Base-by-base conservation (phyloP, 2,888 invertebrate species). In the Acanthopleura granulata region DNA sequence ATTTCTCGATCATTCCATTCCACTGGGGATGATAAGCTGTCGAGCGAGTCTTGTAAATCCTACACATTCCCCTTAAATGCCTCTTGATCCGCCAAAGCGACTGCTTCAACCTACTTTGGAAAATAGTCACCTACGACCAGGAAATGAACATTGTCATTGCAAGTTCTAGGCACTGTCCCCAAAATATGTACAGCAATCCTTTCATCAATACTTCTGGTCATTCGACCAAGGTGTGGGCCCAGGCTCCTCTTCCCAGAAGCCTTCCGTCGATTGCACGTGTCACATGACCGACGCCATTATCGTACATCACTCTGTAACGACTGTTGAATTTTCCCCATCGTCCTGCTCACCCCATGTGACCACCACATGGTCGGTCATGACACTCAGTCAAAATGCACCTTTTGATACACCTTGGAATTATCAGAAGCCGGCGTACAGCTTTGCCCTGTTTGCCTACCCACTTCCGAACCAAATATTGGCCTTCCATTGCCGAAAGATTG, bases 11-110 rank as follows among this genome's bases (percentile, higher is more conserved):
- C n/a, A n/a, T 74, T 0, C 79, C 78, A 49, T 80, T 76, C 14
- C 74, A 75, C 57, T 80, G 74, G 16, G 78, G n/a, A n/a, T n/a
- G n/a, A n/a, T 77, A 80, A 22, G 80, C 74, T 4, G 80, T 81
- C 11, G 79, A 80, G 57, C 76, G 49, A 6, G 77, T 77, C 66
- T 79, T 77, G 15, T 76, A 62, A 11, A 76, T 77, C 49, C 69
- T 30, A 49, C 74, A 76, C 25, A 79, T 72, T 29, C 74, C 75
- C 61, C 49, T 49, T 22, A 80, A 75, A 1, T 0, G 79, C 78
- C 57, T 78, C 78, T 61, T 74, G 77, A 61, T 80, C 76, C 40
- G 66, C 25, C 69, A 81, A 74, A 15, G 79, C 69, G 40, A 73
- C 73, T 22, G 76, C 62, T 57, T 81, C 77, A 14, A 77, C 77